Conservation (phyloP, 2,113 vertebrate species). For the Dipodomys spectabilis region DNA sequence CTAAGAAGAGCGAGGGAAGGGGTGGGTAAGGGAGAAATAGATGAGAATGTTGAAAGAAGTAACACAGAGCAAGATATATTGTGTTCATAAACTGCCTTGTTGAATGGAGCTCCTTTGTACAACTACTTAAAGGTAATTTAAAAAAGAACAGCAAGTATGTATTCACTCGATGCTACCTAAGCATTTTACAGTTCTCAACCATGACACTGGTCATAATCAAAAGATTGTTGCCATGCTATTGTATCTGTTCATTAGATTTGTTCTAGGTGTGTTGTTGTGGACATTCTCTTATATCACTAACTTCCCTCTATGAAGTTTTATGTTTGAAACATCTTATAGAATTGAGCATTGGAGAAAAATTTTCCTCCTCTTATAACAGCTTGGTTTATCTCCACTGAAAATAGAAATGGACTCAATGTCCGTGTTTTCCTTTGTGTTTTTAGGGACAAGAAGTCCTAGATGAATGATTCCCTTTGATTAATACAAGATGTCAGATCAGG, state of each 20-base stretch:
- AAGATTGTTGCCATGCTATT: not conserved
- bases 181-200: not conserved
- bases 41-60: too few species aligned
- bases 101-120: too few species aligned
- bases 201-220: not conserved
- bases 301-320: not conserved
- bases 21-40: too few species aligned
- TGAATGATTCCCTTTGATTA: not conserved
- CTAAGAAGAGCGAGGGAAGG: too few species aligned
- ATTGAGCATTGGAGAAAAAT: not conserved
- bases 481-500: not conserved
- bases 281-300: not conserved
- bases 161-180: not conserved
- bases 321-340: not conserved
- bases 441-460: not conserved
- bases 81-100: too few species aligned
- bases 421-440: not conserved
- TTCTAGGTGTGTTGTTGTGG: not conserved
- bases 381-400: not conserved
- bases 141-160: not conserved
- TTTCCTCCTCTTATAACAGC: not conserved
- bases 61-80: too few species aligned
- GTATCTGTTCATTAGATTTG: not conserved
- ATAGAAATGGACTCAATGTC: not conserved
- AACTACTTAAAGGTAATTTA: too few species aligned